phyloP scores from a whole-genome alignment of 2,888 invertebrate genomes.

The Drosophila vallismaia region DNA sequence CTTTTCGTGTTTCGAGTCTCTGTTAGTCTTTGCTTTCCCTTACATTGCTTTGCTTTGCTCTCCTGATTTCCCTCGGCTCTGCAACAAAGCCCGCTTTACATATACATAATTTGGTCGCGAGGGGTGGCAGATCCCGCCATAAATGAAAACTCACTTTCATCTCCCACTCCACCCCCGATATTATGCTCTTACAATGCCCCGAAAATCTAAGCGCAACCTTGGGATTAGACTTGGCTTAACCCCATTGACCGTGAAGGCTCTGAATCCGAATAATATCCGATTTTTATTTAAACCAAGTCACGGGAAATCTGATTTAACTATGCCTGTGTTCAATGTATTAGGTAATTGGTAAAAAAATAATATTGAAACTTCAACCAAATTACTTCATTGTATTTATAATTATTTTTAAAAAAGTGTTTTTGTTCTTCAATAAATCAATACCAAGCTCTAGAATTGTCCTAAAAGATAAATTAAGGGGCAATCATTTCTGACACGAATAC shows the following conservation, averaged over 20 bases:
- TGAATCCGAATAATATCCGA: too few relatives aligned
- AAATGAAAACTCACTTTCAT: slow-evolving; percentile 25
- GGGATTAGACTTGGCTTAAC: not conserved
- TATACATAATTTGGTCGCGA: slow-evolving; percentile 28
- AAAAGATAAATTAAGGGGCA: too few relatives aligned
- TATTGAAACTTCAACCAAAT: too few relatives aligned
- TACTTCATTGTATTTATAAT: too few relatives aligned
- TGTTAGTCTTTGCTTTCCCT: slow-evolving; percentile 48
- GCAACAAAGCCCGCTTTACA: slow-evolving; percentile 18
- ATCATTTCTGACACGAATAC: too few relatives aligned
- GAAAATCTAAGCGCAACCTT: slow-evolving; percentile 15
- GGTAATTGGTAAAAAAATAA: too few relatives aligned
- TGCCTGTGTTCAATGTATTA: too few relatives aligned
- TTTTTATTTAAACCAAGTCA: too few relatives aligned
- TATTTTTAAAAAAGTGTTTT: too few relatives aligned
- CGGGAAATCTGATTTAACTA: too few relatives aligned
- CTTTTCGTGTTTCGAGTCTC: slow-evolving; percentile 35
- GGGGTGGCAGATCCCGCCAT: slow-evolving; percentile 14
- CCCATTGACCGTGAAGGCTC: not conserved
- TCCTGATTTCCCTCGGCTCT: slow-evolving; percentile 32
- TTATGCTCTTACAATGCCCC: slow-evolving; percentile 24
- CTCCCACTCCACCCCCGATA: slow-evolving; percentile 7
- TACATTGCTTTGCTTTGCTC: slow-evolving; percentile 36
- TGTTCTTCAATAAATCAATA: too few relatives aligned
- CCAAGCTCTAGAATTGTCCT: too few relatives aligned